Conservation (phyloP, 1,140 invertebrate genomes). For the Diabrotica virgifera region DNA sequence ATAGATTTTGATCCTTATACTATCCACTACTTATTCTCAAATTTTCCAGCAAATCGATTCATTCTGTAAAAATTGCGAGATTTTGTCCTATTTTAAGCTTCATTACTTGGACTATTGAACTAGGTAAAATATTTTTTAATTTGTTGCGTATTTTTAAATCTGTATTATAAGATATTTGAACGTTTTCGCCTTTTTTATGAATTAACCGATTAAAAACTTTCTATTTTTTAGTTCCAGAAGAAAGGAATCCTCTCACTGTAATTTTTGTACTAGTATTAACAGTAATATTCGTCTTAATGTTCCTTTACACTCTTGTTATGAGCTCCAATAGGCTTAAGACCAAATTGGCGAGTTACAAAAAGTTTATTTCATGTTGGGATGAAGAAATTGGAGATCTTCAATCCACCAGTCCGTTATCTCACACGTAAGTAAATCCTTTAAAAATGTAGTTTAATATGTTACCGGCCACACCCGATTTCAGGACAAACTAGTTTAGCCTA, state of each 20-base stretch:
- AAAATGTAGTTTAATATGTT: too few relatives aligned
- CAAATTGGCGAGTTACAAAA: neutral
- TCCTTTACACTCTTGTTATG: neutral
- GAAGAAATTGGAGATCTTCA: neutral
- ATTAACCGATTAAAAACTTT: neutral
- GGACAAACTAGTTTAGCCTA: too few relatives aligned
- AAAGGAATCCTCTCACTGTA: neutral
- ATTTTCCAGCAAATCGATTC: too few relatives aligned
- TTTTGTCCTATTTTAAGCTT: too few relatives aligned
- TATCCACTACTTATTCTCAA: too few relatives aligned
- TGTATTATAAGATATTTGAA: too few relatives aligned
- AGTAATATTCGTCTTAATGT: neutral
- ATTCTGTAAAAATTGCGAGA: too few relatives aligned
- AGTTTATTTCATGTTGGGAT: neutral
- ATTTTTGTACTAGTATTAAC: neutral
- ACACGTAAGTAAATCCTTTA: neutral
- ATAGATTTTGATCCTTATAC: too few relatives aligned
- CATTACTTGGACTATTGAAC: too few relatives aligned
- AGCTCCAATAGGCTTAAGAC: neutral
- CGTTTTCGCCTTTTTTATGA: neutral
- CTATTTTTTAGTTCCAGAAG: constrained; percentile 4
- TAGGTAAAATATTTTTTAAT: too few relatives aligned
- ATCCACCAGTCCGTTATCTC: neutral
- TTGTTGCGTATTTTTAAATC: too few relatives aligned
- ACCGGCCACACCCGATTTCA: too few relatives aligned